Evolutionary conservation across 2,113 vertebrate species (phyloP), one percentile per base, ranked within the genome.

Genomic region (Chaetodon auriga): DNA sequence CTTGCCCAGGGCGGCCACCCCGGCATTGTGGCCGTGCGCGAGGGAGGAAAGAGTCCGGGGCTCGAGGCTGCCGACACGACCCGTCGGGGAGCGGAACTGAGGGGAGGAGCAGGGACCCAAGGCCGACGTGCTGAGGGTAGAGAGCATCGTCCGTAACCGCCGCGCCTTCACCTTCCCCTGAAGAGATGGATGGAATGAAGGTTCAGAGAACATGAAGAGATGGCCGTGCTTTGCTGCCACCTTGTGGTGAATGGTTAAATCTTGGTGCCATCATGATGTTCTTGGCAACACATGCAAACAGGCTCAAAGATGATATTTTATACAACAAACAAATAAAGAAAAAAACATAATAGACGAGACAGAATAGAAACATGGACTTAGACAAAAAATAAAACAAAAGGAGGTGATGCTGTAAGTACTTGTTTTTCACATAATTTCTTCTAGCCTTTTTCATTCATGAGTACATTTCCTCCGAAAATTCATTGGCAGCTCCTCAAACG

Each of bases 121-220:
- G 0, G 96, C 93, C 0, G 95, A 94, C 3, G 93, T 89, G 55
- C 68, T 95, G 89, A 98, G 92, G 72, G 87, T 96, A 36, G 96
- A 95, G 30, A 98, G 86, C 97, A 97, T 96, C 71, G 89, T 95
- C 86, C 96, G 95, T 55, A 98, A 85, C 38, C 95, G 95, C n/a
- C 96, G 97, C 0, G 95, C 90, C 90, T 97, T 97, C 51, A 97
- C 93, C 85, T 97, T 97, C 30, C 97, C 97, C 97, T 98, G 87
- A 18, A 66, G 8, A 76, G 10, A 75, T 0, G 30, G 15, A 46
- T 3, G 66, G 6, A 65, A 12, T 57, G 30, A 46, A 16, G 21
- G 57, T 54, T 18, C 72, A 57, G 4, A 16, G 14, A 4, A 0
- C 49, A 48, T 48, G 2, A 3, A 51, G 36, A 18, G 41, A 12